Evolutionary conservation across 2,888 invertebrate genomes (phyloP), one percentile per base, ranked within the genome.

Genomic region (Strigamia maritima): DNA sequence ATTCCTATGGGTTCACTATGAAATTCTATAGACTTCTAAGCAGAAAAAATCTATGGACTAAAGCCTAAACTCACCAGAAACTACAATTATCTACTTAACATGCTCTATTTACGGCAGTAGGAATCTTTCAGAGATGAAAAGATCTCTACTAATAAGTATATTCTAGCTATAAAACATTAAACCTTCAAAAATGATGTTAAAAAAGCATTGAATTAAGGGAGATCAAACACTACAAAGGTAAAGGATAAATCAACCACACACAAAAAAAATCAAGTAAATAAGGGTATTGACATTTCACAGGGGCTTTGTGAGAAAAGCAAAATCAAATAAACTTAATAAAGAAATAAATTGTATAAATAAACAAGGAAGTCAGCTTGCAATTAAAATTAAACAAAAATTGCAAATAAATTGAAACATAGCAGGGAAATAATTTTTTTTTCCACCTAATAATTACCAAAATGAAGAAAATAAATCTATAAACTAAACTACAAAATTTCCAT

Each of bases 151-250:
- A 79, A 80, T 35, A 79, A 65, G 28, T 75, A 79, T 81, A 82
- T 60, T 40, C 74, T 54, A n/a, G n/a, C n/a, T 75, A 81, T 38
- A 78, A 79, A 77, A 44, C 79, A 75, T 60, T 49, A 75, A 78
- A 75, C 74, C 7, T 7, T 31, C 2, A 7, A 79, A 75, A 79
- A 80, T 84, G 90, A 31, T 31, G 89, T 44, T 3, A 10, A 16
- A 16, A 44, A 44, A 44, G 44, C 44, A 44, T 44, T 44, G 44
- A 44, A 44, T 31, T 31, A 44, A 44, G 16, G 16, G 16, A 10
- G 44, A 44, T 44, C 44, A 44, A 44, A 44, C 44, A 44, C 44
- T 44, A 44, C 44, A 44, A 44, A 44, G 16, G 44, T 10, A 16
- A 44, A 44, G 44, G 44, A 44, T 44, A 10, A 44, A 44, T 44